phyloP scores from a whole-genome alignment of 2,888 invertebrate genomes.

The Apodemia duryi region DNA sequence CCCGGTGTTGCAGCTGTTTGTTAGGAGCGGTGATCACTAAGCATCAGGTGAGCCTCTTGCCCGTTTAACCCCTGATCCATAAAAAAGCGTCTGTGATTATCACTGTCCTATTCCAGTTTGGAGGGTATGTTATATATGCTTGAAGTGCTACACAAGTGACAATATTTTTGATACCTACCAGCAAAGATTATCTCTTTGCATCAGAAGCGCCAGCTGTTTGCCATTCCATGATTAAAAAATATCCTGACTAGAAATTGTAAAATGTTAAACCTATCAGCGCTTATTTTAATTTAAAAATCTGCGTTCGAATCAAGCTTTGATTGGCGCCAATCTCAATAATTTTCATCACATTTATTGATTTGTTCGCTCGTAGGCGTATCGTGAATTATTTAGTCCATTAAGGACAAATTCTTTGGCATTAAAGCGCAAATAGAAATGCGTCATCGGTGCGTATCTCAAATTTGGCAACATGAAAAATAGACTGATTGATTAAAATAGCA shows the following conservation, averaged over 20 bases:
- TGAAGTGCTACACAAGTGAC: no score
- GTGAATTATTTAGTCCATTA: conserved; percentile 2
- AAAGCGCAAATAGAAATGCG: background rate
- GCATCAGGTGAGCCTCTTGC: no score
- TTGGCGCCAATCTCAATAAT: conserved; percentile 1
- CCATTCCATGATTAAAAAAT: no score
- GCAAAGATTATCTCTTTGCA: no score
- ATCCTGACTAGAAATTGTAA: background rate
- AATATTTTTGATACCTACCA: no score
- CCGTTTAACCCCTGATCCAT: no score
- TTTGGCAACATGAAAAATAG: background rate
- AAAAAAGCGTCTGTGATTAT: no score
- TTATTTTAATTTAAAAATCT: background rate
- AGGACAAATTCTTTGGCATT: conserved; percentile 8
- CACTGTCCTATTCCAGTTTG: no score
- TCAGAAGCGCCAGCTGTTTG: no score
- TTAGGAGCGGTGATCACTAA: no score
- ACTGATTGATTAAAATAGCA: background rate
- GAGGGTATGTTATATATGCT: no score
- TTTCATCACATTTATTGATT: background rate
- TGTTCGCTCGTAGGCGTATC: background rate
- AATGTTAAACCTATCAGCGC: background rate
- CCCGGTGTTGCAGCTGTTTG: no score
- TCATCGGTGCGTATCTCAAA: background rate
- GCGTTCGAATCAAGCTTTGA: background rate